Conservation (phyloP, 1,140 invertebrate species). For the Littorina saxatilis region DNA sequence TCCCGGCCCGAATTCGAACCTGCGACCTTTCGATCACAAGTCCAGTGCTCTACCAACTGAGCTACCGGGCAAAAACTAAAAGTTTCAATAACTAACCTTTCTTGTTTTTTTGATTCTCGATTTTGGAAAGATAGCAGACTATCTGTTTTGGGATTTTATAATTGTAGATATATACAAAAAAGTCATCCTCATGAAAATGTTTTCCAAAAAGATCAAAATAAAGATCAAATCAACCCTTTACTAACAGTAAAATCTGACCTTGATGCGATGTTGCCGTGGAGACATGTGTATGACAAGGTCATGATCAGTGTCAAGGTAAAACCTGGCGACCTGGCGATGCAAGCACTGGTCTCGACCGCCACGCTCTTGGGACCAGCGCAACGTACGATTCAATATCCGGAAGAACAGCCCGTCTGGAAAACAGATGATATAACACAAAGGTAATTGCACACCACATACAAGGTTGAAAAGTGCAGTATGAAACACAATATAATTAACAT, state of each 20-base stretch:
- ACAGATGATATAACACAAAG: conserved; percentile 12
- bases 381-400: conserved; percentile 65
- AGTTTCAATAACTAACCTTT: too few species aligned
- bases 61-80: too few species aligned
- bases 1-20: too few species aligned
- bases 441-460: too few species aligned
- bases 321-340: conserved; percentile 58
- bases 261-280: conserved; percentile 64
- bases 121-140: too few species aligned
- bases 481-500: background rate
- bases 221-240: background rate
- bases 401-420: conserved; percentile 70
- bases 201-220: too few species aligned
- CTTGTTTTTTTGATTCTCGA: too few species aligned
- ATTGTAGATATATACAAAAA: too few species aligned
- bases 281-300: conserved; percentile 72
- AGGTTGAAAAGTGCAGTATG: background rate
- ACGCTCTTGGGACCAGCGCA: conserved; percentile 68
- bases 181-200: too few species aligned
- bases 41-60: too few species aligned
- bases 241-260: conserved; percentile 54
- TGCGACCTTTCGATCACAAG: too few species aligned
- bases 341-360: conserved; percentile 66
- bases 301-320: conserved; percentile 71
- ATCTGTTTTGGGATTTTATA: too few species aligned